Conservation (phyloP, 2,113 vertebrate genomes). For the Pheucticus melanocephalus region DNA sequence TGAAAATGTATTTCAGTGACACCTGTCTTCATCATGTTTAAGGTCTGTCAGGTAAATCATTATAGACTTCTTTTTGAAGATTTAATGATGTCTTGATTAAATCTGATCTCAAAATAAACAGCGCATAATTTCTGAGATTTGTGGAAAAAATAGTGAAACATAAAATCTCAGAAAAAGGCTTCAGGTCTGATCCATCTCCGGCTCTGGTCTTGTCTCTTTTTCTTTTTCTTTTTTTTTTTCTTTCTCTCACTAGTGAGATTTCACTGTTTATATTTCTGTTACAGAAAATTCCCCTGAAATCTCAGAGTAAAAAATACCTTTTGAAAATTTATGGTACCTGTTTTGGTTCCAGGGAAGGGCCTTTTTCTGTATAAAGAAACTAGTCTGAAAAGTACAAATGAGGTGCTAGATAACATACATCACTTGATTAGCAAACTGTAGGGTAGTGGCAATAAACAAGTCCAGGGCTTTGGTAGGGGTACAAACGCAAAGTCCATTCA, state of each 20-base stretch:
- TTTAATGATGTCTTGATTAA: not conserved
- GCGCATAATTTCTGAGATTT: not conserved
- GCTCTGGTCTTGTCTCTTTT: not conserved
- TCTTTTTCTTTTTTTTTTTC: not conserved
- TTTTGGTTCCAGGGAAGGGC: not conserved
- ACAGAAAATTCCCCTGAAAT: not conserved
- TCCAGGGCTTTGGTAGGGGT: not conserved
- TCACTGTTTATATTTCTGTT: not conserved
- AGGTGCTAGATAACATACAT: not conserved
- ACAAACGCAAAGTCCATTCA: not conserved
- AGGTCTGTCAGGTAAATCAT: not conserved
- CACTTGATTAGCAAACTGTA: not conserved
- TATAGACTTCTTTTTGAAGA: not conserved
- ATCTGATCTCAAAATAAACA: not conserved
- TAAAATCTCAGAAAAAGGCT: not conserved
- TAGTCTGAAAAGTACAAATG: not conserved
- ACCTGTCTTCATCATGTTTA: not conserved
- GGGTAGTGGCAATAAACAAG: not conserved
- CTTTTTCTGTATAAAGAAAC: not conserved
- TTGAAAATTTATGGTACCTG: not conserved
- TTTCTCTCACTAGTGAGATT: not conserved
- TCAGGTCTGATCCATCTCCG: not conserved
- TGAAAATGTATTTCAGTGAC: not conserved
- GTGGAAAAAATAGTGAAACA: not conserved
- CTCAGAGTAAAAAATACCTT: not conserved